Evolutionary conservation across 2,797 vertebrate genomes (phyloP).

Genomic region (Cephalopachus bancanus): DNA sequence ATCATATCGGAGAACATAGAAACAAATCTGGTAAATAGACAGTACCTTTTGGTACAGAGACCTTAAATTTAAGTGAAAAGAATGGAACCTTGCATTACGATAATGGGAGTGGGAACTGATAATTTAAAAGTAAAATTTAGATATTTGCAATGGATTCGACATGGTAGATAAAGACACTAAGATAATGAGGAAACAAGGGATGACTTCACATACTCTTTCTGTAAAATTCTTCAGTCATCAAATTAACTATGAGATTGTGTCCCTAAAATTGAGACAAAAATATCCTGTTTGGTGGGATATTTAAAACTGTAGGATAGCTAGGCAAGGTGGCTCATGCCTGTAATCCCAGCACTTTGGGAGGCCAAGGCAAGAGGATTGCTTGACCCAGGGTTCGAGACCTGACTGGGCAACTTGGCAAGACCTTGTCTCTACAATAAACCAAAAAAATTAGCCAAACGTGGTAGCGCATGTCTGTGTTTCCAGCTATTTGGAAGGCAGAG

Average conservation of each 20-base stretch:
- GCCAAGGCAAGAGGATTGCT: too few relatives aligned
- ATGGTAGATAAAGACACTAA: not conserved
- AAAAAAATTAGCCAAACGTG: too few relatives aligned
- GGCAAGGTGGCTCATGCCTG: too few relatives aligned
- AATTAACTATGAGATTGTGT: not conserved
- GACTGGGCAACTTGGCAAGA: too few relatives aligned
- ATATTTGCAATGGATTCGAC: not conserved
- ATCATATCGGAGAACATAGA: conserved; percentile 1
- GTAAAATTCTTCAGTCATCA: not conserved
- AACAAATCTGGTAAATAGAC: not conserved
- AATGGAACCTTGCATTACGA: not conserved
- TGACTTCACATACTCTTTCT: not conserved
- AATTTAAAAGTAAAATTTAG: not conserved
- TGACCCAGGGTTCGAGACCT: too few relatives aligned
- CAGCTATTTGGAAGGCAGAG: too few relatives aligned
- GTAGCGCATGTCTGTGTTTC: too few relatives aligned
- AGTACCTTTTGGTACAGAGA: not conserved
- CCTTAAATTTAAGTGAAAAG: not conserved
- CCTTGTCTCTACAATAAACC: too few relatives aligned
- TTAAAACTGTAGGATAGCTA: not conserved
- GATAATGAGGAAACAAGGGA: not conserved
- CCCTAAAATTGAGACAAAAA: not conserved
- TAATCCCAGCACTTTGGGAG: too few relatives aligned
- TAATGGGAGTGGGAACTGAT: not conserved
- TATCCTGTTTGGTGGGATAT: not conserved